Conservation (phyloP, 2,113 vertebrate genomes). For the Burhinus bistriatus region DNA sequence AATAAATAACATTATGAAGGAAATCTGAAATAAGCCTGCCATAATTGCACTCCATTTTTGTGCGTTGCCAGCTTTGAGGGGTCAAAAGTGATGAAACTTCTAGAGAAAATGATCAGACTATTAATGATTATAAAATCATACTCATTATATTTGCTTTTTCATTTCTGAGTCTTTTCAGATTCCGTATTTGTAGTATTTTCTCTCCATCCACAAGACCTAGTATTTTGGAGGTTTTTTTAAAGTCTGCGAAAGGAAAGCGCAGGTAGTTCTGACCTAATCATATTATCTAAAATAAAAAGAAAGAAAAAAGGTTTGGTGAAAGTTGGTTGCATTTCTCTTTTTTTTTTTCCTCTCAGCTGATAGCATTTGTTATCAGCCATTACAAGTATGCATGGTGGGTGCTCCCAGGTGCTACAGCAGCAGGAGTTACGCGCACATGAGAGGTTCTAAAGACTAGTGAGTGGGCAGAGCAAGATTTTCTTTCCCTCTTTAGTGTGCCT, state of each 20-base stretch:
- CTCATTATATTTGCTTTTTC: not conserved
- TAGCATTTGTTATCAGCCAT: not conserved
- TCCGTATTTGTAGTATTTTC: not conserved
- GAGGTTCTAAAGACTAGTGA: not conserved
- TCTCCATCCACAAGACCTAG: not conserved
- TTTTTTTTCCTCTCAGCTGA: not conserved
- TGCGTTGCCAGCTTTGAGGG: not conserved
- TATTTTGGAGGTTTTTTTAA: not conserved
- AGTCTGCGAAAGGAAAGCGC: not conserved
- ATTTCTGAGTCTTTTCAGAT: not conserved
- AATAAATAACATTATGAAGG: not conserved
- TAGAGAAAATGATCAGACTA: not conserved
- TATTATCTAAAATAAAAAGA: not conserved
- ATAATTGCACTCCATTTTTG: not conserved
- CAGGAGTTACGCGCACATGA: not conserved
- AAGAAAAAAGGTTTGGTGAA: not conserved
- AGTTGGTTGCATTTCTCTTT: not conserved
- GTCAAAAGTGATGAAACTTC: not conserved
- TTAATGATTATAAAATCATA: not conserved
- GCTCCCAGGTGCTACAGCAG: not conserved
- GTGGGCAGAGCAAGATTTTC: not conserved
- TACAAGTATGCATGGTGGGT: fast-evolving
- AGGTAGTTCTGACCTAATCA: not conserved
- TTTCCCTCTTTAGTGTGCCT: not conserved
- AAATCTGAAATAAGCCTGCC: not conserved